A percentile compares a stretch with the other conserved stretches of the same genome.
These are phyloP conservation scores for Liolophura sinensis DNA, from an alignment of 1,140 invertebrate species.

Conservation along the genomic window DNA sequence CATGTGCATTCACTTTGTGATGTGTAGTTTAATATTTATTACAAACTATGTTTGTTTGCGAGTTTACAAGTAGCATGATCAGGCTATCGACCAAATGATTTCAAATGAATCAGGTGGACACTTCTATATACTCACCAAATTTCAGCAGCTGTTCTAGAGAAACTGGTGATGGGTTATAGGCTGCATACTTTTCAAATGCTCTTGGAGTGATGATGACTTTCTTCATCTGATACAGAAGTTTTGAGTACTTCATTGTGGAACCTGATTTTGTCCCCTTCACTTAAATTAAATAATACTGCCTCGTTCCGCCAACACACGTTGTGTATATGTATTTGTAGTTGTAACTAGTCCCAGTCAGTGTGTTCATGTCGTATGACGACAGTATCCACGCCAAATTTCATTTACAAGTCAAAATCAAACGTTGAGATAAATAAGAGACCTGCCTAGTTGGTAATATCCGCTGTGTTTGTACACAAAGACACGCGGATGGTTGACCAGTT, in stretches of 20 bases:
- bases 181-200: conserved; percentile 34
- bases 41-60: no score
- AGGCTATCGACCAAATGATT: not conserved
- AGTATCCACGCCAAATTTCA: not conserved
- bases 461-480: no score
- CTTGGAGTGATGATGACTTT: no score
- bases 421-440: no score
- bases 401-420: no score
- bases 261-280: conserved; percentile 3
- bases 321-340: conserved; percentile 8
- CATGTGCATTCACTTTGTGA: no score
- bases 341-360: conserved; percentile 3
- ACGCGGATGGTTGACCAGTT: no score
- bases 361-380: not conserved
- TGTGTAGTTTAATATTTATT: no score
- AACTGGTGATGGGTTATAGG: conserved; percentile 89
- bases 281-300: not conserved
- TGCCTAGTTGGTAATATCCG: no score
- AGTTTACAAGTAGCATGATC: no score
- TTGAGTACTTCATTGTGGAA: not conserved
- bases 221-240: no score
- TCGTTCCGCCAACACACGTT: not conserved
- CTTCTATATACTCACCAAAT: conserved; percentile 18
- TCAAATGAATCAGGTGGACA: not conserved
- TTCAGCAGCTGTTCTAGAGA: conserved; percentile 94